Base-by-base conservation (phyloP, 2,888 invertebrate genomes). In the Thyatira batis region DNA sequence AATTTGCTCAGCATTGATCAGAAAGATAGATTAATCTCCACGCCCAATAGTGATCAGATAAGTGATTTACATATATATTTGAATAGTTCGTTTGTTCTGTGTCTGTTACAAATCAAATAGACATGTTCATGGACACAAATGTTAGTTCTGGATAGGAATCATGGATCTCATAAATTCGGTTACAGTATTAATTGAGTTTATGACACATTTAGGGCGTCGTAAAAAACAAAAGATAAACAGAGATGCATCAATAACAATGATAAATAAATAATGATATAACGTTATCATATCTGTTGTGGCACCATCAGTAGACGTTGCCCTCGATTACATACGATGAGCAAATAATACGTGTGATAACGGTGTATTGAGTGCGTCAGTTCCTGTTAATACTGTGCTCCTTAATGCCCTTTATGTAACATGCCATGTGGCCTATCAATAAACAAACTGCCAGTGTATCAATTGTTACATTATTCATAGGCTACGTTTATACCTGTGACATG, bases 271-370 rank as follows among this genome's bases (percentile, higher is more conserved):
- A 48, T 48, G 8, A 27, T 25, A 28, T 25, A 27, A 48, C n/a
- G 23, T 50, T 54, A 54, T 51, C 55, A 49, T 52, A 57, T 50
- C 39, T 17, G 39, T 17, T 39, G 6, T 39, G 33, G 20, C 46
- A 54, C 53, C 58, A 44, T 46, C n/a, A 28, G 20, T 54, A 66
- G 55, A 60, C 60, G 51, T 23, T 56, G 60, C 51, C 58, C 60
- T 63, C 63, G 60, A 66, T 68, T 65, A 61, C 56, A 45, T 28
- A 20, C 62, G 52, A 54, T 52, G 45, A 30, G 49, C 33, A 39
- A 61, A 54, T 10, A 30, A 13, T 9, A 45, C 45, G 50, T 30
- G 50, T 33, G 49, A 55, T 58, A 51, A 50, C 45, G 13, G 11
- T 21, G 27, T 21, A 39, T 39, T 39, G 17, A 39, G 39, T 39